Evolutionary conservation across 2,113 vertebrate species (phyloP), one percentile per base, ranked within the genome.

Genomic region (Tragelaphus scriptus): DNA sequence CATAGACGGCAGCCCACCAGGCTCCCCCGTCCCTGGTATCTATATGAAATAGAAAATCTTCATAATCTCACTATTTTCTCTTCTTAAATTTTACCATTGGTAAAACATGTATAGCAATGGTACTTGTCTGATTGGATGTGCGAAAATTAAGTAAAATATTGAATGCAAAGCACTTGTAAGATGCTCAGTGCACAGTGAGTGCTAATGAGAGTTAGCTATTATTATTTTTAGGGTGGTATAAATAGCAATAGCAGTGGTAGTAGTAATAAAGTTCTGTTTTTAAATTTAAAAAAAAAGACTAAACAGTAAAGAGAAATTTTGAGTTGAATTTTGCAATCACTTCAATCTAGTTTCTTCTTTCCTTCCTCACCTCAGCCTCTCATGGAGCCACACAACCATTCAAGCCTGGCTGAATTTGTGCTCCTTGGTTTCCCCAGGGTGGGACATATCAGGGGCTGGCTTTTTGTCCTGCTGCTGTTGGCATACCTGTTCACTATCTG

Each of bases 391-490:
- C n/a, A 28, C 51, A 98, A 98, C 68, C 82, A 55, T 13, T 98
- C 96, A 6, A 86, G 32, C 23, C 58, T 97, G n/a, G 71, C 82
- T 17, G 98, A 98, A 32, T 98, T 98, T 58, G 97, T 98, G 44
- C 90, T 98, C 28, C 89, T 98, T 15, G 98, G 98, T 28, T 98
- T 98, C 82, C 98, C 98, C 81, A 95, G 44, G 1, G 86, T 97
- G 55, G 88, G 61, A 1, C 80, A 65, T 12, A 21, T 97, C 49
- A 71, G 77, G 25, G 77, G 44, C 16, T 97, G 98, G 80, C 86
- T 98, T 17, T 98, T 98, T 61, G 4, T 56, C n/a, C 79, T 98
- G 91, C 91, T 98, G 65, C 88, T 98, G 19, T 7, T 98, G 30
- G 68, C 96, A 11, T 98, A 98, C 59, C 26, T 98, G 51, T 97